These are phyloP conservation scores for Todus mexicanus DNA, from an alignment of 2,797 vertebrate genomes.

Conservation along the genomic window DNA sequence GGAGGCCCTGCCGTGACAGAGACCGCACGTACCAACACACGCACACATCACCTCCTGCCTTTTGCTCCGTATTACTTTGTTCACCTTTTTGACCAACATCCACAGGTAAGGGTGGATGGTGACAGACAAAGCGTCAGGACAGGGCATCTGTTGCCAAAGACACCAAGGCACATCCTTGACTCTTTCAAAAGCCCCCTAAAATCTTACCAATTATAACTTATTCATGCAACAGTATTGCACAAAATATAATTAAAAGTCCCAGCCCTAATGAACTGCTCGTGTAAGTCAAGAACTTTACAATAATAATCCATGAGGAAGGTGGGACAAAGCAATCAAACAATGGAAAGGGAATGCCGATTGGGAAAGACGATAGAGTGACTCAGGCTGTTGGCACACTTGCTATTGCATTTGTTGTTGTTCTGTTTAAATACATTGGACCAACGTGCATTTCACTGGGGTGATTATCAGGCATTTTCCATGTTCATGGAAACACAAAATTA, in stretches of 20 bases:
- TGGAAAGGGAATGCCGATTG: constrained; percentile 40
- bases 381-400: neutral
- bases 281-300: neutral
- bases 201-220: neutral
- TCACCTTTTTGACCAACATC: neutral
- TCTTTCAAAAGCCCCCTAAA: constrained; percentile 6
- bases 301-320: neutral
- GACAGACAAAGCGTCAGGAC: neutral
- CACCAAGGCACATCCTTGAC: neutral
- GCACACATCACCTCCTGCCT: neutral
- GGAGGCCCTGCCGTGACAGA: neutral
- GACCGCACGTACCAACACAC: accelerated
- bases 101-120: neutral
- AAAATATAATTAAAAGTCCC: constrained; percentile 9
- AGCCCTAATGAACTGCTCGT: neutral
- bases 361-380: constrained; percentile 21
- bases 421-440: neutral
- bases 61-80: neutral
- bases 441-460: neutral
- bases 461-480: neutral
- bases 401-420: neutral
- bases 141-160: neutral
- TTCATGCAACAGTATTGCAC: neutral
- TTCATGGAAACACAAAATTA: neutral
- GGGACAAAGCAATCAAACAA: constrained; percentile 23